These are phyloP conservation scores for Turritopsis dohrnii DNA, from an alignment of 30 jellyfish, hydroid and myxozoan genomes.

Conservation along the genomic window DNA sequence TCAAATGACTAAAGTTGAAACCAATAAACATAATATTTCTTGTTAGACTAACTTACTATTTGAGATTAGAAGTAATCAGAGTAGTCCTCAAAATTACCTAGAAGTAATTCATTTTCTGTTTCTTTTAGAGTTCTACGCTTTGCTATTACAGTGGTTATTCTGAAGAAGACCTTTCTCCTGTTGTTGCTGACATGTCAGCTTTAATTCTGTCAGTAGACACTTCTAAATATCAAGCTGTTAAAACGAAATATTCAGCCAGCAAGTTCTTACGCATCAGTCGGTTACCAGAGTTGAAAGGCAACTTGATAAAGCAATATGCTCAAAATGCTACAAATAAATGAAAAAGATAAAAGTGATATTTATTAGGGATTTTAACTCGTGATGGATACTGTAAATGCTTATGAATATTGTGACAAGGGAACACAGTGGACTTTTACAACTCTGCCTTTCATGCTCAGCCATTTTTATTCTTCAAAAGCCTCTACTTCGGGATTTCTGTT, in stretches of 20 bases:
- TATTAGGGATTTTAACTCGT: background rate
- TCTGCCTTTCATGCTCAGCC: background rate
- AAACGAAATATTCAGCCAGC: conserved; percentile 61
- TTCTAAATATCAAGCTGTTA: conserved; percentile 67
- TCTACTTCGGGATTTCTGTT: background rate
- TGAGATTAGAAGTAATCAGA: too few species aligned
- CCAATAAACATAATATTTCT: too few species aligned
- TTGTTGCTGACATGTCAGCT: conserved; percentile 24
- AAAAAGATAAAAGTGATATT: background rate
- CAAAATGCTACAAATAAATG: conserved; percentile 6
- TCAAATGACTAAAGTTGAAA: too few species aligned
- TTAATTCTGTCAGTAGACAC: conserved; percentile 23
- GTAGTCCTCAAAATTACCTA: too few species aligned
- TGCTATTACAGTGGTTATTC: conserved; percentile 67
- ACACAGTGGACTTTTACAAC: background rate
- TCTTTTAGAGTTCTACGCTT: conserved; percentile 49
- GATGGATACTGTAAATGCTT: background rate
- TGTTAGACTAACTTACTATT: too few species aligned
- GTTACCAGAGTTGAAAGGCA: conserved; percentile 57
- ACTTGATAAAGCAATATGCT: conserved; percentile 19
- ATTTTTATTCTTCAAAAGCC: background rate
- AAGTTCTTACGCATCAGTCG: conserved; percentile 65
- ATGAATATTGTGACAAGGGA: background rate
- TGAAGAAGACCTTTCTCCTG: conserved; percentile 56
- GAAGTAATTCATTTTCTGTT: too few species aligned